phyloP scores from a whole-genome alignment of 2,113 vertebrate genomes.

The Serranochromis macrocephalus region DNA sequence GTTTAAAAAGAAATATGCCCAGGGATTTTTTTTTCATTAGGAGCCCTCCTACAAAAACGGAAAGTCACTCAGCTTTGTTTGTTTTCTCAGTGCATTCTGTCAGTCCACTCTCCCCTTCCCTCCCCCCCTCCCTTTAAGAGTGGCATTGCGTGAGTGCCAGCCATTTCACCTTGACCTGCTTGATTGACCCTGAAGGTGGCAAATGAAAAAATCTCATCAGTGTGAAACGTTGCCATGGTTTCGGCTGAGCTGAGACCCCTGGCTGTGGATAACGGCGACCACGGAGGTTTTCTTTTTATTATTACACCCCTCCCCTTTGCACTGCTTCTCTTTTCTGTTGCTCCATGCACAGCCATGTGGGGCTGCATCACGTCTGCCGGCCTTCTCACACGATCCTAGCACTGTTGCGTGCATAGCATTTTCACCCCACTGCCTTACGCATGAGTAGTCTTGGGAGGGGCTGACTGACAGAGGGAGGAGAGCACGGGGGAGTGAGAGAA shows the following conservation, averaged over 20 bases:
- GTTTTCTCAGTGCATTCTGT: slow-evolving; percentile 20
- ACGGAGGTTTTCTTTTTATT: neutral
- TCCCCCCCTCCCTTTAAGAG: neutral
- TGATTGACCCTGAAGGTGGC: slow-evolving; percentile 38
- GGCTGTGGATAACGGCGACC: neutral
- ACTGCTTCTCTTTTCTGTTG: neutral
- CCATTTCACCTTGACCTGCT: slow-evolving; percentile 55
- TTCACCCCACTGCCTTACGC: slow-evolving; percentile 57
- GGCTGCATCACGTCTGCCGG: slow-evolving; percentile 38
- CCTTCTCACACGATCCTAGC: slow-evolving; percentile 51
- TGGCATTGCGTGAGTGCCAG: slow-evolving; percentile 44
- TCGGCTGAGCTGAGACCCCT: slow-evolving; percentile 42
- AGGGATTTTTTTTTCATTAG: slow-evolving; percentile 32
- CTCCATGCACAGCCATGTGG: slow-evolving; percentile 32
- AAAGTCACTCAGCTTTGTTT: slow-evolving; percentile 39
- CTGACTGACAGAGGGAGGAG: slow-evolving; percentile 9
- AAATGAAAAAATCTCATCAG: slow-evolving; percentile 42
- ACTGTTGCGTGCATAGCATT: slow-evolving; percentile 64
- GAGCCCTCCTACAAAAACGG: neutral
- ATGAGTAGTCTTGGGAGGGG: slow-evolving; percentile 60
- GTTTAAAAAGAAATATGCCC: slow-evolving; percentile 39
- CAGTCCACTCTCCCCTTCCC: neutral
- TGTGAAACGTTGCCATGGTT: slow-evolving; percentile 57
- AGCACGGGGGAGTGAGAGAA: neutral
- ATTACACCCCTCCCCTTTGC: neutral